Base-by-base conservation (phyloP, 2,888 invertebrate genomes). In the Brachylomia viminalis region DNA sequence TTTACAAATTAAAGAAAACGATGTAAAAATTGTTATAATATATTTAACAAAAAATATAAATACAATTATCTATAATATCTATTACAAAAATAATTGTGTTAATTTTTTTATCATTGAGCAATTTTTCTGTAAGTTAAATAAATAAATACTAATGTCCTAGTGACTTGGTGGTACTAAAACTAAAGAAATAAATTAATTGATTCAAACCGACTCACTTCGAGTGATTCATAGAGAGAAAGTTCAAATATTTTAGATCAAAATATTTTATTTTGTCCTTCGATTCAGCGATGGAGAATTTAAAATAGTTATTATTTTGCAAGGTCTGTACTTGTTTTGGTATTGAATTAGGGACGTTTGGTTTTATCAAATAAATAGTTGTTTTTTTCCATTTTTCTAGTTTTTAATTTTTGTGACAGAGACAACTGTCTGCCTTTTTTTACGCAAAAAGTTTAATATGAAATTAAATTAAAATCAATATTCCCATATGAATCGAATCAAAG, bases 121-220 rank as follows among this genome's bases (percentile, higher is more conserved):
- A 45, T 45, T 76, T 62, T 47, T 45, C 15, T 42, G 54, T 17
- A 66, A 62, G 5, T 72, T 71, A 61, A 75, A 47, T 82, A 83
- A 85, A 85, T 87, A 87, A 78, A 79, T 83, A 87, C 85, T 94
- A 93, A 79, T 85, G 94, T 93, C 94, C 93, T 94, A 94, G 88
- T 94, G 94, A 94, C 94, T 94, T 86, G 90, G 91, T 92, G 88
- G 85, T 87, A 82, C 81, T 90, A 90, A 71, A 75, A 38, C 86
- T 90, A 89, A 13, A 71, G 30, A 76, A 80, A 80, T 83, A 82
- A 85, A 82, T 74, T 66, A 82, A 80, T 66, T 72, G 30, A 76
- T 80, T 74, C 70, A 56, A 33, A 61, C 45, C 67, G 88, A 87
- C 87, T 85, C 72, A 84, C 87, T 90, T 89, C 87, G 77, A 91